Evolutionary conservation across 2,113 vertebrate species (phyloP).

Genomic region (Ibidorhyncha struthersii): DNA sequence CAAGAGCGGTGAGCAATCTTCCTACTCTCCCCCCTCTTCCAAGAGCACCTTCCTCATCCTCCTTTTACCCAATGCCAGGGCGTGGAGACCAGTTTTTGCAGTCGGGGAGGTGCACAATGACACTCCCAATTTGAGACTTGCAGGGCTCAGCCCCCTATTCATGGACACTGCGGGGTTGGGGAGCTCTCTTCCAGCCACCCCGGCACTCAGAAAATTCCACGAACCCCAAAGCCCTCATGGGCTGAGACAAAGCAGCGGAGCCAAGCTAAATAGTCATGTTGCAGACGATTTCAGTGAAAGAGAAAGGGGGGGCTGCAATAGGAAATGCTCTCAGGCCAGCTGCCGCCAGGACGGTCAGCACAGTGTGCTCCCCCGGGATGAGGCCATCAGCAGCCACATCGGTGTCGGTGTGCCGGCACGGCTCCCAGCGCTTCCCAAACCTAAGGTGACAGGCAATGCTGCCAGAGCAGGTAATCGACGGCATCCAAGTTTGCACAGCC

Average conservation of each 20-base stretch:
- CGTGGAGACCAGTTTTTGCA: neutral
- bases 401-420: neutral
- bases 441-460: too few relatives aligned
- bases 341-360: neutral
- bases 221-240: neutral
- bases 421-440: neutral
- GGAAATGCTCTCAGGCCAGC: neutral
- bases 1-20: neutral
- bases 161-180: accelerated
- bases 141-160: accelerated
- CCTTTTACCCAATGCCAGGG: neutral
- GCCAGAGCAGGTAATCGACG: neutral
- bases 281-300: neutral
- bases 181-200: neutral
- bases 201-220: neutral
- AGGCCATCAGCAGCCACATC: neutral
- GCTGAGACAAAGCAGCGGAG: neutral
- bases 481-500: neutral
- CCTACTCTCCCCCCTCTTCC: neutral
- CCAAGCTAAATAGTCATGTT: neutral
- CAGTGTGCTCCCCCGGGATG: accelerated
- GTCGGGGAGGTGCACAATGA: accelerated
- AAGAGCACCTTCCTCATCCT: neutral
- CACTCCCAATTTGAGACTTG: neutral
- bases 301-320: neutral